phyloP scores from a whole-genome alignment of 2,113 vertebrate genomes.

The Gulo gulo region DNA sequence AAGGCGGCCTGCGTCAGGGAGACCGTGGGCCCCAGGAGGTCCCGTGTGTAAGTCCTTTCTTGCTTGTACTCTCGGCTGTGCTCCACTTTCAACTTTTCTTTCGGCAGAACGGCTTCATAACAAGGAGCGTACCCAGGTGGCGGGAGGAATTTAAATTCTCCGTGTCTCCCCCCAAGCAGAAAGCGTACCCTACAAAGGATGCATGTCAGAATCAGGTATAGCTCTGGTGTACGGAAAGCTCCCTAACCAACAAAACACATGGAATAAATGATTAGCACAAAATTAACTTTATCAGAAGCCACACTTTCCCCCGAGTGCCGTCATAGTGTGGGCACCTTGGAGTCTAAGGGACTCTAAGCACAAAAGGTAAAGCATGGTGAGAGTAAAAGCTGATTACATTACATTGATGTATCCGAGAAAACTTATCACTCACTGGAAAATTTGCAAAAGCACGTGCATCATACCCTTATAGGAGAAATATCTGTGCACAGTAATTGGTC shows the following conservation, averaged over 20 bases:
- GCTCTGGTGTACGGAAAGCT: not conserved
- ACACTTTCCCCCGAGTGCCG: not conserved
- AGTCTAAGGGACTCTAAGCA: not conserved
- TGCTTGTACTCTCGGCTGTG: conserved; percentile 90
- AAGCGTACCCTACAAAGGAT: conserved; percentile 88
- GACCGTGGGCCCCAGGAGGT: conserved; percentile 91
- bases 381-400: not conserved
- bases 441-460: not conserved
- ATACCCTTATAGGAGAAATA: not conserved
- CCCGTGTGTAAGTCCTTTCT: conserved; percentile 87
- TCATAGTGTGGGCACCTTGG: not conserved
- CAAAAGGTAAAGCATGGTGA: not conserved
- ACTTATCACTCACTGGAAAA: not conserved
- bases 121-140: conserved; percentile 95
- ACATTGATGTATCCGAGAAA: not conserved
- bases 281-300: not conserved
- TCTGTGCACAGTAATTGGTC: not conserved
- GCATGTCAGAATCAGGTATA: not conserved
- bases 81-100: conserved; percentile 95
- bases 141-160: conserved; percentile 98
- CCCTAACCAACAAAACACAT: not conserved
- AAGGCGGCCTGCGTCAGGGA: conserved; percentile 95
- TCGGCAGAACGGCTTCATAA: conserved; percentile 93
- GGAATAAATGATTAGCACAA: not conserved
- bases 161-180: conserved; percentile 94